Evolutionary conservation across 2,797 vertebrate species (phyloP).

Genomic region (Smutsia temminckii): DNA sequence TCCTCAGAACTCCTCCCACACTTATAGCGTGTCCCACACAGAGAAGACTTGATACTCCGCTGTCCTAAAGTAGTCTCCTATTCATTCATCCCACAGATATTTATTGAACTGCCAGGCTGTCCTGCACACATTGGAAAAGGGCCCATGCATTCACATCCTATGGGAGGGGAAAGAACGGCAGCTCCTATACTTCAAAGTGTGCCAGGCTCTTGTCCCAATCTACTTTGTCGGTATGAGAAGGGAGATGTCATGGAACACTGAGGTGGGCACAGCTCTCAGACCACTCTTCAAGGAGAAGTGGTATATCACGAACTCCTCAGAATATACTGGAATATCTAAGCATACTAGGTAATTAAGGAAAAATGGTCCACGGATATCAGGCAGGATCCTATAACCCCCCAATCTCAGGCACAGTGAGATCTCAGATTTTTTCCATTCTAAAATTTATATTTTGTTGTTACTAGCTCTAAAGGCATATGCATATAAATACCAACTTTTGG

Average conservation of each 20-base stretch:
- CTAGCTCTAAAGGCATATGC: neutral
- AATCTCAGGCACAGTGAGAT: neutral
- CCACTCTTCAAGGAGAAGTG: neutral
- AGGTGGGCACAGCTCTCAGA: neutral
- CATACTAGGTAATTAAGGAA: neutral
- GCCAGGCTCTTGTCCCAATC: neutral
- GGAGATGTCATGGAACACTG: neutral
- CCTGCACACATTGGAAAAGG: neutral
- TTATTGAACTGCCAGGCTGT: neutral
- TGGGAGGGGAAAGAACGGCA: neutral
- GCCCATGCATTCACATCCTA: neutral
- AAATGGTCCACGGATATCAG: neutral
- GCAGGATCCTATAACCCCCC: neutral
- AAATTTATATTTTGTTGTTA: conserved; percentile 8
- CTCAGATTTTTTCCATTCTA: neutral
- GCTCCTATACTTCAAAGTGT: neutral
- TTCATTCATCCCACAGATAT: neutral
- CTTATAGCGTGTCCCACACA: neutral
- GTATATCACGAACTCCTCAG: neutral
- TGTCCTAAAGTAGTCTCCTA: neutral
- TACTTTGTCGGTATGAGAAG: neutral
- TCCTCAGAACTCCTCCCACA: neutral
- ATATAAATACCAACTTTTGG: neutral
- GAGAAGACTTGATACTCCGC: neutral
- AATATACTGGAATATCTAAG: neutral